Evolutionary conservation across 2,797 vertebrate species (phyloP).

Genomic region (Hypotaenidia okinawae): DNA sequence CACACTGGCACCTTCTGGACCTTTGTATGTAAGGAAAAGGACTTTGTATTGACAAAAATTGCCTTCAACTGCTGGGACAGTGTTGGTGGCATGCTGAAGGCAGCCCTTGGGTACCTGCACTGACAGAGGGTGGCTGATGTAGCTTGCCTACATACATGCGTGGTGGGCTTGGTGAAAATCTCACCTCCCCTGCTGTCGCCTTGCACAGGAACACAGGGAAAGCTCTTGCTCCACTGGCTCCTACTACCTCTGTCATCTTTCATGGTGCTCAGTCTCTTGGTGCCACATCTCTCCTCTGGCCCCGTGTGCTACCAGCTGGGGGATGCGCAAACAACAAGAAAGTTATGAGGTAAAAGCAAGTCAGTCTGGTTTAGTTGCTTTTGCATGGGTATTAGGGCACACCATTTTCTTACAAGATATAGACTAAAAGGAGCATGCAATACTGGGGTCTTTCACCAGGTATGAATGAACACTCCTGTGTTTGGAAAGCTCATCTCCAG

Average conservation of each 20-base stretch:
- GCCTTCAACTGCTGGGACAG: background rate
- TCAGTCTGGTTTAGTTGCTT: background rate
- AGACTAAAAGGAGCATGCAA: background rate
- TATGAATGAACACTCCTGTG: background rate
- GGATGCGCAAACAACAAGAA: background rate
- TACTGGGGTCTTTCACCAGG: background rate
- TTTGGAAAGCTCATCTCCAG: background rate
- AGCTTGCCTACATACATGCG: fast-evolving
- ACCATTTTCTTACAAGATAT: background rate
- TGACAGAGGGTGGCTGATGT: background rate
- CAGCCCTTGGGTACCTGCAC: background rate
- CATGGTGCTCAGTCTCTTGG: background rate
- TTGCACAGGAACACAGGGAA: background rate
- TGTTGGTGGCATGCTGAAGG: background rate
- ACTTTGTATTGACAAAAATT: background rate
- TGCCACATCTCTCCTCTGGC: background rate
- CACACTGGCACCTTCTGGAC: too few species aligned
- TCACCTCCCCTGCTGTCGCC: background rate
- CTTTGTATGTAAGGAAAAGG: background rate
- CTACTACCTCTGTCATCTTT: background rate
- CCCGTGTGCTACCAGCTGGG: background rate
- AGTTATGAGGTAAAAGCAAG: background rate
- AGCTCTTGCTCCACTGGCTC: background rate
- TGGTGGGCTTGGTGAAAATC: background rate
- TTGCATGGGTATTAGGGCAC: background rate